Percentiles rank a stretch among this genome's conserved stretches.
Conservation (phyloP, 1,140 invertebrate genomes). For the Saccostrea cuccullata region DNA sequence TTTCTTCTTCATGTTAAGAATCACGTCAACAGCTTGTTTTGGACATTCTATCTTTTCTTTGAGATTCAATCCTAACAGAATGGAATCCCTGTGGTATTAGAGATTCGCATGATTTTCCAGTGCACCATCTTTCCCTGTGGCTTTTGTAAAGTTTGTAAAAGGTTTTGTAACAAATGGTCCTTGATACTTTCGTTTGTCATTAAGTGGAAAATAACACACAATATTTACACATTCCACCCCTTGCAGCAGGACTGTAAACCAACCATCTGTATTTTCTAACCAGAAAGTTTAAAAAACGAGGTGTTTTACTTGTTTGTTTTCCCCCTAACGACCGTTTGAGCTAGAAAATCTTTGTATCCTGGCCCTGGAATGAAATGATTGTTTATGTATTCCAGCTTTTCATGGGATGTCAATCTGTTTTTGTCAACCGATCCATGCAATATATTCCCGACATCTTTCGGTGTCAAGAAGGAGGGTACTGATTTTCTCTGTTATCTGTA, state of each 20-base stretch:
- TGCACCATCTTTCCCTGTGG: constrained; percentile 34
- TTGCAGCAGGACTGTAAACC: constrained; percentile 22
- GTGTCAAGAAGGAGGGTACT: not conserved
- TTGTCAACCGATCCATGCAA: not conserved
- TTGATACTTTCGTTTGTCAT: constrained; percentile 7
- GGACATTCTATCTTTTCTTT: not conserved
- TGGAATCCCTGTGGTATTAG: constrained; percentile 34
- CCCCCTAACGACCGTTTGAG: not conserved
- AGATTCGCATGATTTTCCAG: constrained; percentile 35
- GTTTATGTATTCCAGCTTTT: constrained; percentile 29
- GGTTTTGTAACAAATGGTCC: constrained; percentile 34
- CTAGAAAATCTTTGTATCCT: not conserved
- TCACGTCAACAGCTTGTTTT: not conserved
- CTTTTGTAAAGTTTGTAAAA: constrained; percentile 35
- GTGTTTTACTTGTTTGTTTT: not conserved
- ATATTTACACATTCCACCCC: constrained; percentile 33
- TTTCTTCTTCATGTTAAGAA: not conserved
- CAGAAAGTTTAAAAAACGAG: constrained; percentile 28
- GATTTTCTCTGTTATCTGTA: too few relatives aligned
- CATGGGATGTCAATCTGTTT: not conserved
- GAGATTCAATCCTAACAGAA: not conserved
- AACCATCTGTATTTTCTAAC: constrained; percentile 24
- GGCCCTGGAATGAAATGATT: constrained; percentile 32
- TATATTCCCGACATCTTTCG: not conserved
- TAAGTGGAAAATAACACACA: constrained; percentile 36